Conservation (phyloP, 2,797 vertebrate genomes). For the Cirrhinus molitorella region DNA sequence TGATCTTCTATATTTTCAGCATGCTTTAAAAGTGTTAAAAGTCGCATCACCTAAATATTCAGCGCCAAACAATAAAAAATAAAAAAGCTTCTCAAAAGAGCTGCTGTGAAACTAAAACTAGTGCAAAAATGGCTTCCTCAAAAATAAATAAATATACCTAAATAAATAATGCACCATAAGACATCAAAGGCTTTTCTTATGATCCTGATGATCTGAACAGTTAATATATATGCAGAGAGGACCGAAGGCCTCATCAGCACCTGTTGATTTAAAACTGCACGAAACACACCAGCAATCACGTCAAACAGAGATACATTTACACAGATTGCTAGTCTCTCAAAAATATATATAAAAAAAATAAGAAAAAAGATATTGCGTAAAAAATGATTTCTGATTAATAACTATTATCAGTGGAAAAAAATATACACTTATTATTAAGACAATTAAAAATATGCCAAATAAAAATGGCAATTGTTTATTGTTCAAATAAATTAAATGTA, state of each 20-base stretch:
- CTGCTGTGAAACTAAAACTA: neutral
- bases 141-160: neutral
- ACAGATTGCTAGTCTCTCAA: neutral
- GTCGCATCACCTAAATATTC: neutral
- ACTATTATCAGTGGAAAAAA: neutral
- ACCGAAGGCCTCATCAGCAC: slow-evolving; percentile 10
- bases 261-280: neutral
- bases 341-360: neutral
- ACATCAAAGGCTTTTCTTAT: neutral
- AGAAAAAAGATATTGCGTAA: neutral
- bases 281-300: neutral
- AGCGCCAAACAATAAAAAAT: neutral
- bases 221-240: neutral
- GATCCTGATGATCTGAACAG: neutral
- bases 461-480: neutral
- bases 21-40: neutral
- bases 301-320: neutral
- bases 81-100: neutral
- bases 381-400: neutral
- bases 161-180: neutral
- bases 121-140: neutral
- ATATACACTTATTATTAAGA: neutral
- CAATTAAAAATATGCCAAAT: neutral
- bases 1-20: neutral
- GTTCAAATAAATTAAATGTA: neutral